phyloP scores from a whole-genome alignment of 2,888 invertebrate genomes.

The Nemoura dubitans region DNA sequence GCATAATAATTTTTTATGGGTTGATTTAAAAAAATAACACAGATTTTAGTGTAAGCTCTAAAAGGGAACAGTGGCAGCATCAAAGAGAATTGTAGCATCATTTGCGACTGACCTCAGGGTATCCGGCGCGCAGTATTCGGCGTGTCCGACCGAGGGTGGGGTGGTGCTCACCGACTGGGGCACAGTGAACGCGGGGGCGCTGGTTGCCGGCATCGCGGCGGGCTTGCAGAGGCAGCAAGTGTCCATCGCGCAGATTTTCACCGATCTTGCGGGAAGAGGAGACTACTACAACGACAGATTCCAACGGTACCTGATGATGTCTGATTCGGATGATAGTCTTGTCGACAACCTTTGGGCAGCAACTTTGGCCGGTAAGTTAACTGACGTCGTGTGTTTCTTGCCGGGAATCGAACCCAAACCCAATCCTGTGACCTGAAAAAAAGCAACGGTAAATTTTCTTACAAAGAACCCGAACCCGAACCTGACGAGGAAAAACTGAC shows the following conservation, averaged over 20 bases:
- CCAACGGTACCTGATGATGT: conserved; percentile 23
- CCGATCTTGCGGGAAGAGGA: conserved; percentile 9
- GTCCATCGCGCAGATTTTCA: conserved; percentile 34
- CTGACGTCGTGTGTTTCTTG: too few relatives aligned
- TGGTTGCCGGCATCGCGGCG: conserved; percentile 62
- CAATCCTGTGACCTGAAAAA: too few relatives aligned
- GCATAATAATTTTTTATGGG: too few relatives aligned
- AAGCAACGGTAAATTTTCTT: too few relatives aligned
- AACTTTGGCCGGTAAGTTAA: conserved; percentile 48
- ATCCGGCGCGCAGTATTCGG: conserved; percentile 46
- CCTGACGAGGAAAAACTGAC: too few relatives aligned
- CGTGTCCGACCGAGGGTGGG: conserved; percentile 74
- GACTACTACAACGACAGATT: not conserved
- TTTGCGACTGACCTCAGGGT: not conserved
- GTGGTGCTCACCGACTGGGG: conserved; percentile 72
- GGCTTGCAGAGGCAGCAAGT: conserved; percentile 69
- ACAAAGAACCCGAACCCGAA: too few relatives aligned
- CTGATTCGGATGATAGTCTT: not conserved
- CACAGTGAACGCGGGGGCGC: conserved; percentile 65
- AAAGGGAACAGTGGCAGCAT: too few relatives aligned
- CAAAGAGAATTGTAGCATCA: too few relatives aligned
- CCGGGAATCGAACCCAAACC: too few relatives aligned
- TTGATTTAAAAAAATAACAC: too few relatives aligned
- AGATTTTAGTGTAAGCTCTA: too few relatives aligned
- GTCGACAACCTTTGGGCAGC: conserved; percentile 46